These are phyloP conservation scores for Rugalucina vietnamica DNA, from an alignment of 2,888 invertebrate species.

Conservation along the genomic window DNA sequence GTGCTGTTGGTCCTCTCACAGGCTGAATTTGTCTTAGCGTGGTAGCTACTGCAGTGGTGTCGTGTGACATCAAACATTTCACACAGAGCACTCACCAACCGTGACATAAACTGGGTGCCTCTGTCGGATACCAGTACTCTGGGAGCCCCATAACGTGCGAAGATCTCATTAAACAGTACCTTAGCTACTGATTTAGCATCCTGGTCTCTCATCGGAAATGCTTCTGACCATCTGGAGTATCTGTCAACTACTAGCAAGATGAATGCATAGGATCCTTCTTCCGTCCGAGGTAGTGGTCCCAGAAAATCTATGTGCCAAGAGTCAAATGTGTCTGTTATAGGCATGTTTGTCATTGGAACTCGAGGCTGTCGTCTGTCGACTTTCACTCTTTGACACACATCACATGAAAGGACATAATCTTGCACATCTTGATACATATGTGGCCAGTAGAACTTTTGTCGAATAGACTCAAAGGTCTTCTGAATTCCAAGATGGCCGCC, in stretches of 20 bases:
- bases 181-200: constrained; percentile 38
- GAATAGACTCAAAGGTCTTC: constrained; percentile 21
- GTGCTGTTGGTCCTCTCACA: constrained; percentile 34
- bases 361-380: constrained; percentile 5
- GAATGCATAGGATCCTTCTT: constrained; percentile 11
- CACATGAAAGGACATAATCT: constrained; percentile 47
- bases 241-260: constrained; percentile 49
- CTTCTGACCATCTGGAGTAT: constrained; percentile 41
- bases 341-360: constrained; percentile 31
- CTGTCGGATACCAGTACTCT: constrained; percentile 33
- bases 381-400: constrained; percentile 44
- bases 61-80: constrained; percentile 31
- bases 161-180: constrained; percentile 39
- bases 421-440: constrained; percentile 35
- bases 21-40: background rate
- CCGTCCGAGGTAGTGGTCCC: constrained; percentile 24
- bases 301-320: constrained; percentile 28
- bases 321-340: background rate
- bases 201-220: constrained; percentile 45
- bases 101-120: constrained; percentile 43
- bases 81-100: constrained; percentile 34
- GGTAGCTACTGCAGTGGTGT: background rate
- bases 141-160: constrained; percentile 40
- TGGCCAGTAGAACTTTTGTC: constrained; percentile 49
- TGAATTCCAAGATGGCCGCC: constrained; percentile 46